phyloP scores from a whole-genome alignment of 2,797 vertebrate species.

The Periophthalmus magnuspinnatus region DNA sequence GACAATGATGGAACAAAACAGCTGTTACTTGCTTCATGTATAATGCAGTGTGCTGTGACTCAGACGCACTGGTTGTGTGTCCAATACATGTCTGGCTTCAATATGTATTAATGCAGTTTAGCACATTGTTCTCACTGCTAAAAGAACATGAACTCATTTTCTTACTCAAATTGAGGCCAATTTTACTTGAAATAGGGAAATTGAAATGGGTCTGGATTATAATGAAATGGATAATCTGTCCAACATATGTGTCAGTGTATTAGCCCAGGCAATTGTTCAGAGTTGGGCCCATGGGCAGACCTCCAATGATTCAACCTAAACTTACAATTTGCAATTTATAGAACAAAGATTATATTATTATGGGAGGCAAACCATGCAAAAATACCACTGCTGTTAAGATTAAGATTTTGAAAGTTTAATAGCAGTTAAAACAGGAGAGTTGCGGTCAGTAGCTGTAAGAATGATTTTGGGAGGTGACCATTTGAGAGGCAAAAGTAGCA shows the following conservation, averaged over 20 bases:
- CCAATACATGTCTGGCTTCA: neutral
- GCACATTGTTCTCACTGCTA: neutral
- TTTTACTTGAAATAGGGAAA: too few species aligned
- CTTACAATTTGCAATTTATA: neutral
- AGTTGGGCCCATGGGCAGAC: too few species aligned
- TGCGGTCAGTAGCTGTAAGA: neutral
- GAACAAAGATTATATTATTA: neutral
- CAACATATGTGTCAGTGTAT: neutral
- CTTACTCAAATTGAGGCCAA: neutral
- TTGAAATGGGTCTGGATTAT: too few species aligned
- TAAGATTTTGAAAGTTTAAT: too few species aligned
- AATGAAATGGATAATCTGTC: too few species aligned
- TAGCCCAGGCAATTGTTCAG: neutral
- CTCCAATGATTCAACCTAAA: neutral
- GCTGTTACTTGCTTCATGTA: slow-evolving; percentile 49
- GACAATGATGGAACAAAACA: slow-evolving; percentile 50
- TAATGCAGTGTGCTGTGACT: slow-evolving; percentile 27
- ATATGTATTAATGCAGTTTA: neutral
- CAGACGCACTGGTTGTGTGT: slow-evolving; percentile 7
- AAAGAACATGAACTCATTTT: neutral
- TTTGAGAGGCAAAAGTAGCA: neutral
- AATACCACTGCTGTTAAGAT: too few species aligned
- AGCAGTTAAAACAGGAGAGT: too few species aligned
- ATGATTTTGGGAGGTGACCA: neutral
- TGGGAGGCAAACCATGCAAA: neutral